A percentile compares a stretch with the other conserved stretches of the same genome.
Evolutionary conservation across 2,888 invertebrate species (phyloP).

Genomic region (Synergus japonicus): DNA sequence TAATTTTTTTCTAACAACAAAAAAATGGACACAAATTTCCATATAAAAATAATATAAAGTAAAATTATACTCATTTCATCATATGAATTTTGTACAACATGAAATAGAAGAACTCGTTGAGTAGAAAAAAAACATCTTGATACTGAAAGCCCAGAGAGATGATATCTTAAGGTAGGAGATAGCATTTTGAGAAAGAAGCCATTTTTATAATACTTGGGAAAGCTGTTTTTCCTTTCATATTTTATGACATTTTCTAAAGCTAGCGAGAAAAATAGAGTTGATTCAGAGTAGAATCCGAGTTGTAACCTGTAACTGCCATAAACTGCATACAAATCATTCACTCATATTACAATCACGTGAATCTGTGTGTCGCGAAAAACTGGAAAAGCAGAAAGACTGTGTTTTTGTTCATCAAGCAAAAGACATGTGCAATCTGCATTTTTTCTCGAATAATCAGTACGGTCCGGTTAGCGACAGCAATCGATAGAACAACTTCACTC

Average conservation of each 20-base stretch:
- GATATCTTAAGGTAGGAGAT: background rate
- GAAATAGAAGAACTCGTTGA: background rate
- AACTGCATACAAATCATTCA: constrained; percentile 21
- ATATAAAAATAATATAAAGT: background rate
- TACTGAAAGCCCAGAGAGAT: background rate
- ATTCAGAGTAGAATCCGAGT: constrained; percentile 7
- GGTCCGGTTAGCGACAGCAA: background rate
- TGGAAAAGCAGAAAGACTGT: constrained; percentile 3
- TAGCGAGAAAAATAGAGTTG: constrained; percentile 4
- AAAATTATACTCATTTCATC: background rate
- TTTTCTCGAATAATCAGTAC: constrained; percentile 10
- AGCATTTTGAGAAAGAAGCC: background rate
- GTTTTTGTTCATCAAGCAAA: constrained; percentile 3
- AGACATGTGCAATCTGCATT: background rate
- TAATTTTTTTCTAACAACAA: no score
- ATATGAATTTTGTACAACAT: background rate
- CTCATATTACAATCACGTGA: constrained; percentile 18
- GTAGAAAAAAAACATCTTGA: background rate
- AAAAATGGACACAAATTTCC: no score
- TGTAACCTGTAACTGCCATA: constrained; percentile 17
- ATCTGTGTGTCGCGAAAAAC: constrained; percentile 1
- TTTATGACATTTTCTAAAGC: constrained; percentile 11
- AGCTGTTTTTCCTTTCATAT: constrained; percentile 13
- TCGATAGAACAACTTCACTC: constrained; percentile 40
- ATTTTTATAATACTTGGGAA: background rate